A percentile compares a stretch with the other conserved stretches of the same genome.
These are phyloP conservation scores for Forbesichthys agassizii DNA, from an alignment of 2,113 vertebrate species.

Conservation along the genomic window DNA sequence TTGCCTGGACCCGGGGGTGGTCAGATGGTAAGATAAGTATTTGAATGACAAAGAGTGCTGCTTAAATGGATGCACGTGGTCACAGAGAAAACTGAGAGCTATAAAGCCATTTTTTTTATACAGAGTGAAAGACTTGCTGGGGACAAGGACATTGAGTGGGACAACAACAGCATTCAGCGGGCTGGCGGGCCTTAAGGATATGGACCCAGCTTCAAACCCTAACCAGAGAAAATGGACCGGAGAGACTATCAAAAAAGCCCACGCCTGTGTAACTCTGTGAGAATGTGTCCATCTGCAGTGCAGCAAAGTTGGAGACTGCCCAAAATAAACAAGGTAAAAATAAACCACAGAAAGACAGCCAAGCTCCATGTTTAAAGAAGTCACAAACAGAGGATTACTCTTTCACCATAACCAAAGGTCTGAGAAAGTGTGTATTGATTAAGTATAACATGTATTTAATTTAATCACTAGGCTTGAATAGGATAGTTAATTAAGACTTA, in stretches of 20 bases:
- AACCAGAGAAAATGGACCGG: slow-evolving; percentile 24
- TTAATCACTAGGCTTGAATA: slow-evolving; percentile 28
- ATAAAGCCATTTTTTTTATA: neutral
- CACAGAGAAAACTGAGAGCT: neutral
- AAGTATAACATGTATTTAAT: slow-evolving; percentile 38
- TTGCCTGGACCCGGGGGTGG: slow-evolving; percentile 13
- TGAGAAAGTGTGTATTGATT: slow-evolving; percentile 53
- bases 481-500: slow-evolving; percentile 30
- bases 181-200: slow-evolving; percentile 5
- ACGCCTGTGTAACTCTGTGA: slow-evolving; percentile 62
- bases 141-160: slow-evolving; percentile 29
- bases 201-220: slow-evolving; percentile 30
- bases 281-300: slow-evolving; percentile 74
- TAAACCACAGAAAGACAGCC: slow-evolving; percentile 69
- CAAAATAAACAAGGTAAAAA: slow-evolving; percentile 81
- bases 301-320: slow-evolving; percentile 55
- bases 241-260: slow-evolving; percentile 47
- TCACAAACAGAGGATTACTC: slow-evolving; percentile 69
- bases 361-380: slow-evolving; percentile 65
- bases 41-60: slow-evolving; percentile 10
- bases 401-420: slow-evolving; percentile 59
- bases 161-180: slow-evolving; percentile 21
- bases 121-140: slow-evolving; percentile 1
- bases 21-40: slow-evolving; percentile 17
- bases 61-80: neutral